Evolutionary conservation across 2,113 vertebrate genomes (phyloP).

Genomic region (Mustela lutreola): DNA sequence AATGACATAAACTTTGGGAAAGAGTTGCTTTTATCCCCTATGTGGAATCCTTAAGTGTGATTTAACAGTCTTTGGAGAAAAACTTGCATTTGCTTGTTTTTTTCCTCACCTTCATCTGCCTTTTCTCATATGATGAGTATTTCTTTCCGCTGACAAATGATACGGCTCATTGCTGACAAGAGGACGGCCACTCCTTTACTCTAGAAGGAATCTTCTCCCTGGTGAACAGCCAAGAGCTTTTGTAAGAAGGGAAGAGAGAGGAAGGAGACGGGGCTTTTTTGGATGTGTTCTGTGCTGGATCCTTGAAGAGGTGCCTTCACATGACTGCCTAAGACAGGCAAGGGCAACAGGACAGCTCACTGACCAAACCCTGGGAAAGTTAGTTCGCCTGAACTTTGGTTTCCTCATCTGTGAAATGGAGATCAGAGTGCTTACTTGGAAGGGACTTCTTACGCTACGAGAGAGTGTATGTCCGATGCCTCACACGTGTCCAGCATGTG

Average conservation of each 20-base stretch:
- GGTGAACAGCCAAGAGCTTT: neutral
- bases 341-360: neutral
- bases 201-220: conserved; percentile 14
- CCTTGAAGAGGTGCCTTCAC: neutral
- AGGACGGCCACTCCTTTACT: neutral
- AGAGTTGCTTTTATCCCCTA: neutral
- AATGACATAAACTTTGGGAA: neutral
- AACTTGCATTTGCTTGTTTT: neutral
- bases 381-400: neutral
- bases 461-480: neutral
- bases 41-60: neutral
- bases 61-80: neutral
- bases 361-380: neutral
- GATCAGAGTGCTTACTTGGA: neutral
- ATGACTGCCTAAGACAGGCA: too few relatives aligned
- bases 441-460: neutral
- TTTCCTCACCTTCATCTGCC: neutral
- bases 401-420: neutral
- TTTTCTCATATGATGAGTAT: neutral
- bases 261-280: neutral
- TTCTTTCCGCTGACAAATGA: neutral
- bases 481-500: neutral
- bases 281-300: neutral
- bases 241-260: neutral
- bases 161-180: neutral